A percentile compares a stretch with the other conserved stretches of the same genome.
These are phyloP conservation scores for Nephrotoma flavescens DNA, from an alignment of 2,888 invertebrate genomes.

Conservation along the genomic window DNA sequence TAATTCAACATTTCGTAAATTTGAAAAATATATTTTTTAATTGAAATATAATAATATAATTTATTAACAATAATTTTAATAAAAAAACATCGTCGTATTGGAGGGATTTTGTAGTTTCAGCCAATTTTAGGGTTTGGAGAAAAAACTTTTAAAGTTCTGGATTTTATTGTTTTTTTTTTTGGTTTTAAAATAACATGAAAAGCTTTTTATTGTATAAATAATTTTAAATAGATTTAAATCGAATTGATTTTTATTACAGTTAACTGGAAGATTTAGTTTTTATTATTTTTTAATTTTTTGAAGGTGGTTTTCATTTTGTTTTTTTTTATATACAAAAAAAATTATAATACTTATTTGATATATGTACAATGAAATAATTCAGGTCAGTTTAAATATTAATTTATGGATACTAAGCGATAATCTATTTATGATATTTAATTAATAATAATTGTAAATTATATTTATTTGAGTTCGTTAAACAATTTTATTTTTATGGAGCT, in stretches of 20 bases:
- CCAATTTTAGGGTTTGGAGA: not conserved
- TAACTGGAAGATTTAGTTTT: not conserved
- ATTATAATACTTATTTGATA: not conserved
- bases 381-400: not conserved
- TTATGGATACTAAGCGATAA: not conserved
- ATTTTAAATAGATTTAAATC: not conserved
- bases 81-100: not conserved
- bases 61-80: not conserved
- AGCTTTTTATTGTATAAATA: not conserved
- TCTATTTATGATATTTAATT: not conserved
- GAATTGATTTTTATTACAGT: not conserved
- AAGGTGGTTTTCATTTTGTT: not conserved
- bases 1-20: not conserved
- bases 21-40: not conserved
- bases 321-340: not conserved
- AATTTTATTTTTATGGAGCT: not conserved
- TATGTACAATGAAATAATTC: not conserved
- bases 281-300: not conserved
- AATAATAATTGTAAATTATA: not conserved
- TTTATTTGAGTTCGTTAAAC: not conserved
- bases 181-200: not conserved
- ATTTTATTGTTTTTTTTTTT: not conserved
- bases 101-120: not conserved
- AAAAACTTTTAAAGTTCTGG: not conserved
- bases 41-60: not conserved